These are phyloP conservation scores for Tragulus kanchil DNA, from an alignment of 2,113 vertebrate genomes.

Conservation along the genomic window DNA sequence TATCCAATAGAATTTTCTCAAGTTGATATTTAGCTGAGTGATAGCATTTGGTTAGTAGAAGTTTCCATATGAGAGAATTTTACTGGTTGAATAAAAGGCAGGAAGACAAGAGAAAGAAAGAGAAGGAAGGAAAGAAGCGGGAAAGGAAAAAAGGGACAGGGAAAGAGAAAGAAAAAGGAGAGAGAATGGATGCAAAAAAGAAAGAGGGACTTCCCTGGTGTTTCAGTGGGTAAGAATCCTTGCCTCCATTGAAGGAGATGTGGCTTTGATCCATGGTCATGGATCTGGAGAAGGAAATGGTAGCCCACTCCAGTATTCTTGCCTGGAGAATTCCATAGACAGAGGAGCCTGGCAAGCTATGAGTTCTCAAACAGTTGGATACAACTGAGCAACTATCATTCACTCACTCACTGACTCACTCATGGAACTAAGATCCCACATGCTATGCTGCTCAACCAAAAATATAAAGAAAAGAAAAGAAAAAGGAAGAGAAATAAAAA, in stretches of 20 bases:
- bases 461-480: not conserved
- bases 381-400: no score
- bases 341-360: no score
- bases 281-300: not conserved
- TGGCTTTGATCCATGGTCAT: not conserved
- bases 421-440: not conserved
- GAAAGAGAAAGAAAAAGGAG: no score
- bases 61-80: slow-evolving; percentile 44
- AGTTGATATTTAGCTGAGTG: slow-evolving; percentile 37
- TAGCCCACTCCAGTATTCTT: no score
- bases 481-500: no score
- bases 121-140: no score
- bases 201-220: not conserved
- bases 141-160: no score
- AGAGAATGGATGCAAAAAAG: not conserved
- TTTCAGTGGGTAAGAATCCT: not conserved
- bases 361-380: no score
- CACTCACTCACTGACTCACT: no score
- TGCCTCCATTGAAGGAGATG: not conserved
- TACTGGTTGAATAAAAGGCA: not conserved
- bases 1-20: slow-evolving; percentile 56
- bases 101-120: not conserved
- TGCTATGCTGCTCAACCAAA: not conserved
- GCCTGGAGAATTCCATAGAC: no score
- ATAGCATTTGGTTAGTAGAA: not conserved